Conservation (phyloP, 2,113 vertebrate genomes). For the Miniopterus natalensis region DNA sequence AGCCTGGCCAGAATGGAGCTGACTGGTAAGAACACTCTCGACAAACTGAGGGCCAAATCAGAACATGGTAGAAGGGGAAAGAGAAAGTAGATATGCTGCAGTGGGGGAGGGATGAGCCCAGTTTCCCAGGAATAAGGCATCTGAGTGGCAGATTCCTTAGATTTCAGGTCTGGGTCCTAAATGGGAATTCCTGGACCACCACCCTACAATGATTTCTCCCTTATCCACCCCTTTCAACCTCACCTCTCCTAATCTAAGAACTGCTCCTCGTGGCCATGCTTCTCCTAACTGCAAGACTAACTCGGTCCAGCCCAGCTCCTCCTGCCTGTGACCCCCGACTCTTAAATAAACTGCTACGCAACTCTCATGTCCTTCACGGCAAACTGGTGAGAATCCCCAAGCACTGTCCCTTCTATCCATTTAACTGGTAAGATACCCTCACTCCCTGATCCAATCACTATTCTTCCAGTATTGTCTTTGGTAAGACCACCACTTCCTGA, state of each 20-base stretch:
- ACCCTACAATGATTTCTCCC: not conserved
- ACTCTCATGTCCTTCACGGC: slow-evolving; percentile 65
- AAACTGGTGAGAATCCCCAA: slow-evolving; percentile 75
- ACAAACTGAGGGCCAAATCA: not conserved
- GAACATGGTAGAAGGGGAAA: not conserved
- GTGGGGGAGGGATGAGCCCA: not conserved
- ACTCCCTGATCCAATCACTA: not conserved
- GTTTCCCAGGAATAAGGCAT: not conserved
- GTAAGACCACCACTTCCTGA: not conserved
- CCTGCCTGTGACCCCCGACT: slow-evolving; percentile 79
- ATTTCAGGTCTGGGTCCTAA: slow-evolving; percentile 28
- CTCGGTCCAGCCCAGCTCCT: slow-evolving; percentile 71
- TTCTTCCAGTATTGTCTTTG: not conserved
- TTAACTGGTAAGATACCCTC: not conserved
- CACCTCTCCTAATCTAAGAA: slow-evolving; percentile 64
- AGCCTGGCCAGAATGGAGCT: slow-evolving; percentile 76
- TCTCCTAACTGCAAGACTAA: slow-evolving; percentile 73
- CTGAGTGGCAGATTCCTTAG: not conserved
- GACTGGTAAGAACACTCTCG: slow-evolving; percentile 69
- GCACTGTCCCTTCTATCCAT: not conserved
- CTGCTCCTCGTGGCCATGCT: slow-evolving; percentile 72
- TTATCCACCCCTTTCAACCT: slow-evolving; percentile 5
- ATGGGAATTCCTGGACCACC: not conserved
- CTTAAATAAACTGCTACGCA: slow-evolving; percentile 79
- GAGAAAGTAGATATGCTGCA: not conserved